A percentile compares a stretch with the other conserved stretches of the same genome.
phyloP scores from a whole-genome alignment of 2,797 vertebrate species.

The Numenius phaeopus region DNA sequence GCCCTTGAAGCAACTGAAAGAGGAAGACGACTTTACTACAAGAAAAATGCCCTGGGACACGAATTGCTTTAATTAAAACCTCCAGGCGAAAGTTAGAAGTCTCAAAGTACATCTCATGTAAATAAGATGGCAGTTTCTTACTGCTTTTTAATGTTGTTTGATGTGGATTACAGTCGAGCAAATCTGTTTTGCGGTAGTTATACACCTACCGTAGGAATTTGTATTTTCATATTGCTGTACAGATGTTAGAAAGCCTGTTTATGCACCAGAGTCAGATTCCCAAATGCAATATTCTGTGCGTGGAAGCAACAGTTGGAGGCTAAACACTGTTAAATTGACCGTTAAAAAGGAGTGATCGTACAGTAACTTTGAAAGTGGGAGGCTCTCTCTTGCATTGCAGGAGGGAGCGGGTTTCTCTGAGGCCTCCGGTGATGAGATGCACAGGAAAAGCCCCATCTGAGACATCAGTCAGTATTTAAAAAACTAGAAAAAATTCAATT shows the following conservation, averaged over 20 bases:
- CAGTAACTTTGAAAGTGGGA: conserved; percentile 2
- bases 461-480: neutral
- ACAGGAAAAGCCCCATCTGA: neutral
- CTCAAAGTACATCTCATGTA: conserved; percentile 53
- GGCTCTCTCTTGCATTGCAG: neutral
- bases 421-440: neutral
- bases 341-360: neutral
- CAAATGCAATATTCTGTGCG: neutral
- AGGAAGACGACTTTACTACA: neutral
- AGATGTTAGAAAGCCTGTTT: conserved; percentile 12
- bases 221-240: neutral
- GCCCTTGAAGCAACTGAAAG: conserved; percentile 11
- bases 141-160: conserved; percentile 20
- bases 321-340: conserved; percentile 6
- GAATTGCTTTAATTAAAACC: conserved; percentile 62
- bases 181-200: conserved; percentile 2
- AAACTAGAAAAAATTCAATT: neutral
- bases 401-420: neutral
- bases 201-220: neutral
- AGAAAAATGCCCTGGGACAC: conserved; percentile 21
- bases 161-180: neutral
- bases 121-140: conserved; percentile 28
- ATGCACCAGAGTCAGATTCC: neutral
- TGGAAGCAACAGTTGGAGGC: conserved; percentile 18
- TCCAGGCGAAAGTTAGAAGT: conserved; percentile 37